A percentile compares a stretch with the other conserved stretches of the same genome.
These are phyloP conservation scores for Antechinus stuartii DNA, from an alignment of 2,113 vertebrate species.

Conservation along the genomic window DNA sequence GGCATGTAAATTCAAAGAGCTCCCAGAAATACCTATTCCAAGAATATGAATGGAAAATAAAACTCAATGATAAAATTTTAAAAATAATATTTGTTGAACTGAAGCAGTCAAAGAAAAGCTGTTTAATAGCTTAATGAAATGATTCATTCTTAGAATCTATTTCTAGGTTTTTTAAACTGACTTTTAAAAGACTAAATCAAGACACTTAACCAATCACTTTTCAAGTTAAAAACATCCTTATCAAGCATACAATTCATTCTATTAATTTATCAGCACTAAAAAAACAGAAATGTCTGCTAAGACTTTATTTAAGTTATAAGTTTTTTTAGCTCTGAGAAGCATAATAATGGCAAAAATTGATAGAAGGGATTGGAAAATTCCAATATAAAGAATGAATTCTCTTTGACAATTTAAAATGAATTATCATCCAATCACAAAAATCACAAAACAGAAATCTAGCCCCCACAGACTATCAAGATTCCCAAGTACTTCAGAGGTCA, in stretches of 20 bases:
- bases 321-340: not conserved
- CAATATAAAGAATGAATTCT: not conserved
- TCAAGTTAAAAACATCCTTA: not conserved
- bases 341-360: not conserved
- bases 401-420: not conserved
- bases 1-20: not conserved
- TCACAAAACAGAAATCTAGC: not conserved
- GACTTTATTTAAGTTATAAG: not conserved
- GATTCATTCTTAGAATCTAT: not conserved
- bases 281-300: not conserved
- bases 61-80: not conserved
- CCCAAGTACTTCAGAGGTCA: not conserved
- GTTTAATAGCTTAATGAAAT: not conserved
- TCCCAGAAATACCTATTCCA: not conserved
- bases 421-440: not conserved
- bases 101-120: not conserved
- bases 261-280: not conserved
- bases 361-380: not conserved
- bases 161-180: not conserved
- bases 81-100: not conserved
- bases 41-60: not conserved
- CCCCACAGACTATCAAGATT: not conserved
- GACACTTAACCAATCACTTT: not conserved
- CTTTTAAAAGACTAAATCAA: not conserved
- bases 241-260: not conserved